These are phyloP conservation scores for Eidolon dupreanum DNA, from an alignment of 2,797 vertebrate species.

Conservation along the genomic window DNA sequence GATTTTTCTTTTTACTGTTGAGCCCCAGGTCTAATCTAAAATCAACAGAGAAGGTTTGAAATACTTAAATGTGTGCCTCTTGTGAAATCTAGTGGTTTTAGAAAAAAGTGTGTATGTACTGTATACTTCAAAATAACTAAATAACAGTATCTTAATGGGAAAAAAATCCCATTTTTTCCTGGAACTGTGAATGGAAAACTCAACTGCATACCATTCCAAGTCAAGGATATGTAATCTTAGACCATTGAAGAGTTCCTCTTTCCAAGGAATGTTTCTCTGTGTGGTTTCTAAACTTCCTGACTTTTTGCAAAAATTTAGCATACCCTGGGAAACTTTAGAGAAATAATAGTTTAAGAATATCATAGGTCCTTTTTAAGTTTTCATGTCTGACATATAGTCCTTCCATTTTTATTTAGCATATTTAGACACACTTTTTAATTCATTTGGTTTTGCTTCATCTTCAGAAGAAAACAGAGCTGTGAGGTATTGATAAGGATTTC, in stretches of 20 bases:
- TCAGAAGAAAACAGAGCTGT: slow-evolving; percentile 19
- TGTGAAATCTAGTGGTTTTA: slow-evolving; percentile 70
- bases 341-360: slow-evolving; percentile 46
- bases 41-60: slow-evolving; percentile 44
- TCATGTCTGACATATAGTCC: not conserved
- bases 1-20: not conserved
- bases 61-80: slow-evolving; percentile 54
- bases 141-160: slow-evolving; percentile 80
- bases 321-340: slow-evolving; percentile 39
- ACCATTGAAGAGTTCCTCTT: slow-evolving; percentile 80
- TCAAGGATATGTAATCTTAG: slow-evolving; percentile 82
- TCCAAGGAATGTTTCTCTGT: slow-evolving; percentile 80
- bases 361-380: not conserved
- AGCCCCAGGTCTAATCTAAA: slow-evolving; percentile 57
- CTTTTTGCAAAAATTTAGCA: slow-evolving; percentile 71
- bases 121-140: slow-evolving; percentile 81
- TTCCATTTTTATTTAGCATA: not conserved
- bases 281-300: slow-evolving; percentile 81
- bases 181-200: slow-evolving; percentile 82
- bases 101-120: slow-evolving; percentile 59
- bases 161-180: slow-evolving; percentile 81
- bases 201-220: slow-evolving; percentile 80
- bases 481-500: not conserved
- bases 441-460: slow-evolving; percentile 1
- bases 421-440: not conserved